Evolutionary conservation across 2,797 vertebrate genomes (phyloP).

Genomic region (Dendrocincla tyrannina): DNA sequence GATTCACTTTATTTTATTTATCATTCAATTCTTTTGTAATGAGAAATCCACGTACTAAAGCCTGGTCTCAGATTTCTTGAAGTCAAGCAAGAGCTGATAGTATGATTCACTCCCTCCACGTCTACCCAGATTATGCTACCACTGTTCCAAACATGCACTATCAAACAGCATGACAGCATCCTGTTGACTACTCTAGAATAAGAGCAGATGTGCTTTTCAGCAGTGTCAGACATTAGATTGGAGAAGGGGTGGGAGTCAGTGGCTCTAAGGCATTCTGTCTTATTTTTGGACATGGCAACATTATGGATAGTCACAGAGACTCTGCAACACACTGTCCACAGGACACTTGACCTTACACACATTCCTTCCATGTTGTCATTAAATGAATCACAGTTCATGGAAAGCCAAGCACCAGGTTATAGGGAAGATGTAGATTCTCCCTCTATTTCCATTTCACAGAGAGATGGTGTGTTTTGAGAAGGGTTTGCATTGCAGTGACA

Average conservation of each 20-base stretch:
- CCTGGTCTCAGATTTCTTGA: neutral
- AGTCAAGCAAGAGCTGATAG: neutral
- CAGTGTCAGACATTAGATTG: neutral
- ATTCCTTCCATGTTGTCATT: neutral
- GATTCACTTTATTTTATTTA: neutral
- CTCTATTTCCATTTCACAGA: neutral
- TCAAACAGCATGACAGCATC: neutral
- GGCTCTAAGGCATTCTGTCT: neutral
- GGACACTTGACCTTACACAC: neutral
- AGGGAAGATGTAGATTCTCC: neutral
- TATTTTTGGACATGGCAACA: neutral
- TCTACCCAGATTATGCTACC: neutral
- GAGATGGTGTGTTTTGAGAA: neutral
- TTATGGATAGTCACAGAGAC: neutral
- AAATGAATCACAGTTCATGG: neutral
- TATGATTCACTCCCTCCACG: neutral
- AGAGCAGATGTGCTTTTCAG: neutral
- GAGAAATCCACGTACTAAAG: neutral
- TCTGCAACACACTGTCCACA: neutral
- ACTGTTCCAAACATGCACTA: neutral
- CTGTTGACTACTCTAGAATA: neutral
- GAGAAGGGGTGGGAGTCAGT: neutral
- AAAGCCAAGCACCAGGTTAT: neutral
- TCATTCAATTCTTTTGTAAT: neutral
- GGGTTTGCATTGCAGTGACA: neutral